These are phyloP conservation scores for Aphelinus certus DNA, from an alignment of 1,140 invertebrate species.

Conservation along the genomic window DNA sequence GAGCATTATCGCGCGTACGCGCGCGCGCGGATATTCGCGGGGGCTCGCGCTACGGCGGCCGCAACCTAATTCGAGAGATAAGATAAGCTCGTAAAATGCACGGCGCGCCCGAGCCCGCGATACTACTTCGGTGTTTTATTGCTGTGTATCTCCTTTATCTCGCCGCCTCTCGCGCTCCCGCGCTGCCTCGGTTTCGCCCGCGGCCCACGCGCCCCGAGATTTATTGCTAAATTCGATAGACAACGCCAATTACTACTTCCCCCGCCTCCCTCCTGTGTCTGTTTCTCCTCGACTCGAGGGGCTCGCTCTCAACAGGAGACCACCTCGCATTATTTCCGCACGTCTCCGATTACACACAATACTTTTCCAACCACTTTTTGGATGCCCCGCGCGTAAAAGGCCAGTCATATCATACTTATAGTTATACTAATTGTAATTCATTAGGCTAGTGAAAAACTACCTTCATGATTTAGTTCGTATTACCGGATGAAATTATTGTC, in stretches of 20 bases:
- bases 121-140: slow-evolving; percentile 57
- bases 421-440: no score
- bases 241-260: slow-evolving; percentile 55
- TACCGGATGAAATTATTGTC: no score
- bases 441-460: no score
- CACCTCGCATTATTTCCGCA: no score
- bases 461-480: no score
- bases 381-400: no score
- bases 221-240: slow-evolving; percentile 61
- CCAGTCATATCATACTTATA: no score
- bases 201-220: slow-evolving; percentile 47
- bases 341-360: no score
- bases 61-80: slow-evolving; percentile 59
- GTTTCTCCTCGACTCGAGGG: no score
- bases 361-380: no score
- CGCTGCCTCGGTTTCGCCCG: background rate
- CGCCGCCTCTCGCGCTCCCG: slow-evolving; percentile 7
- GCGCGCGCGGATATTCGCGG: no score
- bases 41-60: slow-evolving; percentile 29
- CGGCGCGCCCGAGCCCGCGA: slow-evolving; percentile 46
- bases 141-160: slow-evolving; percentile 41
- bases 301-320: no score
- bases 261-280: slow-evolving; percentile 34
- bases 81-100: slow-evolving; percentile 59
- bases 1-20: background rate